phyloP scores from a whole-genome alignment of 2,797 vertebrate genomes.

The Paramormyrops hopkinsi region DNA sequence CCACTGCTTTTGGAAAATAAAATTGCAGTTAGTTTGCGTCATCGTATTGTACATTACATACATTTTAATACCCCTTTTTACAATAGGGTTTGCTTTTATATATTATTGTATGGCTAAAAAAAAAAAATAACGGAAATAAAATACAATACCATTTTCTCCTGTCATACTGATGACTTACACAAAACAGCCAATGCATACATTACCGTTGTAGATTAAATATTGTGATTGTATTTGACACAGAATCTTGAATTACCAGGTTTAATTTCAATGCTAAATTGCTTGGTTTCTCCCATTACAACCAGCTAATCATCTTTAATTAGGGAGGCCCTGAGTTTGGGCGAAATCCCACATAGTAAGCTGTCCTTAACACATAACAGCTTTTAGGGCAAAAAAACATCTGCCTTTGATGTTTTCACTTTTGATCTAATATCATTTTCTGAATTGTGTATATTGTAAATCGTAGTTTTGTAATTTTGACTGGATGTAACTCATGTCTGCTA shows the following conservation, averaged over 20 bases:
- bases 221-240: constrained; percentile 47
- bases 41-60: background rate
- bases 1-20: background rate
- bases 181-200: background rate
- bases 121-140: background rate
- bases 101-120: background rate
- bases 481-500: background rate
- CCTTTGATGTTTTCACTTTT: constrained; percentile 20
- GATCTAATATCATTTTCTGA: constrained; percentile 15
- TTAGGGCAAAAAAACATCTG: background rate
- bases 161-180: background rate
- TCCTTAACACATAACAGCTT: constrained; percentile 20
- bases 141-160: background rate
- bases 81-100: background rate
- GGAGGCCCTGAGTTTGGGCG: constrained; percentile 27
- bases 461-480: constrained; percentile 4
- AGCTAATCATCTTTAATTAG: constrained; percentile 42
- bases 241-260: constrained; percentile 48
- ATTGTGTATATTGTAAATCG: background rate
- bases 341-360: constrained; percentile 23
- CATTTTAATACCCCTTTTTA: background rate
- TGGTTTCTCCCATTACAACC: constrained; percentile 52
- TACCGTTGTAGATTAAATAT: constrained; percentile 45
- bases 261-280: constrained; percentile 45
- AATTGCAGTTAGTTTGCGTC: background rate